phyloP scores from a whole-genome alignment of 2,888 invertebrate species.

The Dromius quadrimaculatus region DNA sequence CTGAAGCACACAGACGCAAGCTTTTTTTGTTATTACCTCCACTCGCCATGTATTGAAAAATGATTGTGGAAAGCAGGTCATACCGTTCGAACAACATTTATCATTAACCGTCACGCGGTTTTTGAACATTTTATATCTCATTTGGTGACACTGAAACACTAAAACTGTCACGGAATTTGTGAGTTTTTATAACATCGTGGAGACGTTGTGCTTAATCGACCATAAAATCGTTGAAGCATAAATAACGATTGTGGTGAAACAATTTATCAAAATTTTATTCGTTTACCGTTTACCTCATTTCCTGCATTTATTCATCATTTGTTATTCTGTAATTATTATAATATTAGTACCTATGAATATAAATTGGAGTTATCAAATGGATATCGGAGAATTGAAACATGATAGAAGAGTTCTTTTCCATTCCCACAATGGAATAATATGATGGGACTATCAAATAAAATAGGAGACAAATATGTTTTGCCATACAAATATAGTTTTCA shows the following conservation, averaged over 20 bases:
- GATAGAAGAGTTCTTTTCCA: no score
- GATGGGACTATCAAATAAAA: no score
- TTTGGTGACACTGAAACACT: conserved; percentile 46
- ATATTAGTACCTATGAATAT: no score
- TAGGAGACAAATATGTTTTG: no score
- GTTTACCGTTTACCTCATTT: conserved; percentile 29
- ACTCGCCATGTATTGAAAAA: conserved; percentile 37
- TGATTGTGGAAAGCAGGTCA: conserved; percentile 34
- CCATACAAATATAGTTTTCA: no score
- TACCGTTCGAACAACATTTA: conserved; percentile 25
- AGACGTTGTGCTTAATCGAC: conserved; percentile 37
- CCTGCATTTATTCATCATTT: no score
- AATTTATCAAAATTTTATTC: conserved; percentile 47
- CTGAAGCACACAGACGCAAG: no score
- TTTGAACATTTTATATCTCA: conserved; percentile 49
- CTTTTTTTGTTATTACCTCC: no score
- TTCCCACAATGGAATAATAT: no score
- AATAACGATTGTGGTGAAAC: conserved; percentile 45
- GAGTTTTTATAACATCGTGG: conserved; percentile 38
- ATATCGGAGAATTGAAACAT: no score
- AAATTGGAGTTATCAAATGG: no score
- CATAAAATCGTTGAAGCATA: conserved; percentile 49
- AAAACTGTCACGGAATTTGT: conserved; percentile 43
- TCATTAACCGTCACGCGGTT: conserved; percentile 14
- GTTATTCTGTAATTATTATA: conserved; percentile 23